Base-by-base conservation (phyloP, 2,888 invertebrate species). In the Sussaba pulchella region DNA sequence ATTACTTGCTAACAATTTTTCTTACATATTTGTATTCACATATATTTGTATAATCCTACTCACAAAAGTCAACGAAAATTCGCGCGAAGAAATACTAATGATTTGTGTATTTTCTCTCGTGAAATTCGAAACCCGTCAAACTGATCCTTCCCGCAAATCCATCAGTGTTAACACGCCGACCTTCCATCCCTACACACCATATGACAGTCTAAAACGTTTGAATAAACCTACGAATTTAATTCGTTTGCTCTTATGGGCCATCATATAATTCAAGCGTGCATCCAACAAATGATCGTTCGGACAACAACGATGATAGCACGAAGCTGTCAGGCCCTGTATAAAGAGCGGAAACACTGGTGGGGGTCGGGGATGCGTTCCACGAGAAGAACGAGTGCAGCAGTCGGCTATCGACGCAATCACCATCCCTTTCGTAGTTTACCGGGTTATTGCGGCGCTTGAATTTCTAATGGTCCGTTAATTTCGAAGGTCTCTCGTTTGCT, bases 401-500 rank as follows among this genome's bases (percentile, higher is more conserved):
- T 14, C 12, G 24, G 47, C 17, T 50, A 61, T n/a, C 39, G 66
- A 59, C 12, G 47, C 36, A 54, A 57, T 17, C 54, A 45, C 41
- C 31, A 70, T 69, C 69, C 57, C 57, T 67, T 59, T 43, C 59
- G 43, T 21, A 24, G 76, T 67, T 84, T 82, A 84, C 76, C 39
- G 52, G 61, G 71, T 77, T 77, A 81, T 81, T 73, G 69, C 85
- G 82, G 81, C 85, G 86, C 87, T 88, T 87, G 87, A 90, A 90
- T 90, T 87, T 85, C 85, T 88, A 90, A 90, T 88, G 86, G 89
- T 80, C 87, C 86, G 87, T 89, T 90, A 89, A 89, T 90, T 90
- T 87, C 82, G 85, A 85, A 77, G 69, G 71, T 69, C 76, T 86
- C 85, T 88, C 88, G 88, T 90, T 91, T 90, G 87, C 87, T 87